Percentiles rank a stretch among this genome's conserved stretches.
Conservation (phyloP, 2,888 invertebrate species). For the Mythimna ferrago region DNA sequence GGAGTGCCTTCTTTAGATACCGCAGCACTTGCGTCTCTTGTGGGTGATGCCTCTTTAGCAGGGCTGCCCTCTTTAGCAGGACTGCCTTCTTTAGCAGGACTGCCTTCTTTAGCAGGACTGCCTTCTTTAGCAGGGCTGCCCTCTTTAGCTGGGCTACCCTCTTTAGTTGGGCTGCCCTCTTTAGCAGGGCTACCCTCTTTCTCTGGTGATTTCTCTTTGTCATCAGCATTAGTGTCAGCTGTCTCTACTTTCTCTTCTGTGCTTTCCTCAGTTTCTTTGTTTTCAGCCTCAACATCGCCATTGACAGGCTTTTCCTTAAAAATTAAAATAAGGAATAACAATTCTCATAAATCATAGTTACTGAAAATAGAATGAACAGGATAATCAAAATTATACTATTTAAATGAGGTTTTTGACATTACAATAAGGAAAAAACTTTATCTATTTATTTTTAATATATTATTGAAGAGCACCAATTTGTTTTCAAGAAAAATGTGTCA, state of each 20-base stretch:
- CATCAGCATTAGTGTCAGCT: conserved; percentile 56
- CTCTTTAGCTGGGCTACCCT: conserved; percentile 65
- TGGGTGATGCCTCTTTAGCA: conserved; percentile 69
- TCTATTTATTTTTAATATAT: background rate
- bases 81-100: conserved; percentile 62
- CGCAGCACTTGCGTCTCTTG: conserved; percentile 64
- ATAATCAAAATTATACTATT: background rate
- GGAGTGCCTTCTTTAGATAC: conserved; percentile 72
- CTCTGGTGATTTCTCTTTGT: conserved; percentile 66
- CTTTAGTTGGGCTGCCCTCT: conserved; percentile 66
- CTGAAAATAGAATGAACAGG: conserved; percentile 12
- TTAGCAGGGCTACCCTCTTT: conserved; percentile 67
- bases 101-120: conserved; percentile 63
- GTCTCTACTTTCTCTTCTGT: conserved; percentile 76
- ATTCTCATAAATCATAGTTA: background rate
- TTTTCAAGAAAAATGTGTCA: background rate
- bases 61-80: conserved; percentile 63
- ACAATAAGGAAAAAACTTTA: conserved; percentile 13
- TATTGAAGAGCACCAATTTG: background rate
- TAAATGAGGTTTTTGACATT: conserved; percentile 11
- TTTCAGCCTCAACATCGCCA: conserved; percentile 79
- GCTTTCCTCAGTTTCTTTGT: conserved; percentile 69
- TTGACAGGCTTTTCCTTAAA: conserved; percentile 79
- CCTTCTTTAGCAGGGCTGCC: conserved; percentile 64
- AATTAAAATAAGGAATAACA: conserved; percentile 36